Evolutionary conservation across 2,113 vertebrate genomes (phyloP), one percentile per base, ranked within the genome.

Genomic region (Holacanthus passer): DNA sequence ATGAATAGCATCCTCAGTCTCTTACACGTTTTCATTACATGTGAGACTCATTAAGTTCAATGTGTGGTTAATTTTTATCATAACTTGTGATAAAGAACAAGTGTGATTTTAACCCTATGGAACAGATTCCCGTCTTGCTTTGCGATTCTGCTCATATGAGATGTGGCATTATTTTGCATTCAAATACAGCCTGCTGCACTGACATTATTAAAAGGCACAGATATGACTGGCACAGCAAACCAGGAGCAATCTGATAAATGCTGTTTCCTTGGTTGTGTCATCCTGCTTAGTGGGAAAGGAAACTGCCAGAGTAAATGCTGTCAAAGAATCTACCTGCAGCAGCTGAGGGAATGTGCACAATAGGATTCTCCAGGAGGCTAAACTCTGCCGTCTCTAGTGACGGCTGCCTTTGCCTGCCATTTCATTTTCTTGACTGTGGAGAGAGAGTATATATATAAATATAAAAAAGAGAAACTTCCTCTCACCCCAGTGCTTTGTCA

Each of bases 401-500:
- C 32, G 74, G 56, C 83, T 87, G 81, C 56, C 85, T 86, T 64
- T 82, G 77, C 80, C 82, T 87, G 86, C 85, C 83, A 82, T 89
- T 86, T 88, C 65, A 67, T 84, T 83, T 79, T 79, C 55, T 58
- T 56, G 53, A 75, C 62, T 83, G 69, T 71, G 68, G 59, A 55
- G 77, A 62, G 64, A 48, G 37, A 65, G n/a, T 43, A 7, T 63
- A 27, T 45, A 12, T 83, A 45, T 62, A 59, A 60, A 80, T 56
- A 67, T 27, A 37, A 82, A 71, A 78, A 75, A 88, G 67, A 84
- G 47, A 90, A 85, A 80, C 80, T 85, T 90, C 77, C 85, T 86
- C 81, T 88, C 83, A 92, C 93, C 75, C 78, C 39, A 31, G 68
- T 43, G 81, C 58, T 87, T 92, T 93, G 90, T 93, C 91, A 87